Conservation (phyloP, 2,888 invertebrate genomes). For the Orchesellides sinensis region DNA sequence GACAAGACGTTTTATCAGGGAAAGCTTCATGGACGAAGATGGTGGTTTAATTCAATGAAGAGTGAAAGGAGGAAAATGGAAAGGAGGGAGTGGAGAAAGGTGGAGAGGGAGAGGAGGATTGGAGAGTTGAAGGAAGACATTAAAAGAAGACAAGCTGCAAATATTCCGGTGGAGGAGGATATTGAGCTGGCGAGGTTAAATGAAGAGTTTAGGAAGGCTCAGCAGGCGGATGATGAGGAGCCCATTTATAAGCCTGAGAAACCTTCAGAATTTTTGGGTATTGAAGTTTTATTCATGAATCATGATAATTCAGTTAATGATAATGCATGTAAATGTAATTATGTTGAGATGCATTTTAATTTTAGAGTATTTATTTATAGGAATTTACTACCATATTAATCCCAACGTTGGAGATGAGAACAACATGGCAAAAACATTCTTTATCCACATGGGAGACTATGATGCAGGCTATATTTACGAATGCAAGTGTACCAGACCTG, state of each 20-base stretch:
- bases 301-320: not conserved
- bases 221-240: conserved; percentile 79
- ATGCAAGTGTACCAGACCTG: conserved; percentile 77
- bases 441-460: conserved; percentile 82
- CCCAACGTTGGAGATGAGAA: conserved; percentile 75
- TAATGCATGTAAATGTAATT: not conserved
- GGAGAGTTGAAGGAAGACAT: conserved; percentile 79
- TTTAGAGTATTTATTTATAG: not conserved
- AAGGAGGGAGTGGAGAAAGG: conserved; percentile 80
- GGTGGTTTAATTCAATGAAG: conserved; percentile 79
- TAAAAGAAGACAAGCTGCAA: conserved; percentile 37
- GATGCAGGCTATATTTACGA: conserved; percentile 85
- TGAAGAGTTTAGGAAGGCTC: conserved; percentile 65
- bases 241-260: conserved; percentile 80
- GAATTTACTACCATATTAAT: conserved; percentile 78
- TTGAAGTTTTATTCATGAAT: not conserved
- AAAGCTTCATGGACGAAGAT: conserved; percentile 69
- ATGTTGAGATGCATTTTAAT: not conserved
- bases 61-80: conserved; percentile 81
- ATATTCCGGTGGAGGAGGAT: conserved; percentile 69
- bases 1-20: conserved; percentile 66
- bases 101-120: conserved; percentile 79
- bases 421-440: conserved; percentile 78
- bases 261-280: conserved; percentile 80
- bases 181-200: conserved; percentile 64